These are phyloP conservation scores for Sebastes iracundus DNA, from an alignment of 2,797 vertebrate species.

Conservation along the genomic window DNA sequence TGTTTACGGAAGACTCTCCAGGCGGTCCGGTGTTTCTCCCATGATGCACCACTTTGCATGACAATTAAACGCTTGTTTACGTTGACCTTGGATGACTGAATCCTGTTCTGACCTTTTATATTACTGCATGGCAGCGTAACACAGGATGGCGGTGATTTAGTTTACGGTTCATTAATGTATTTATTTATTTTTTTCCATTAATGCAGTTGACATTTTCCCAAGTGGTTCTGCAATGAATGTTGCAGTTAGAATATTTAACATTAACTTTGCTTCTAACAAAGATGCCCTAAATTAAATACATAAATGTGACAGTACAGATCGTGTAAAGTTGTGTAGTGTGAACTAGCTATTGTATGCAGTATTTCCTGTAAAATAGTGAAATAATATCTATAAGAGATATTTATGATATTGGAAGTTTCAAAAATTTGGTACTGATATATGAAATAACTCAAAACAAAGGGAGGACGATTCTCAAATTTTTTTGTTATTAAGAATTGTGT, in stretches of 20 bases:
- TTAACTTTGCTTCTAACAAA: too few species aligned
- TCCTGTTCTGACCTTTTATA: not conserved
- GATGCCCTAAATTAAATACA: not conserved
- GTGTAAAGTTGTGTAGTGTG: too few species aligned
- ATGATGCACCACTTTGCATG: slow-evolving; percentile 23
- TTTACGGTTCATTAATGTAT: not conserved
- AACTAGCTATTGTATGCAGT: too few species aligned
- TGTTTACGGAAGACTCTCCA: slow-evolving; percentile 6
- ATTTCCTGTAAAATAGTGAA: too few species aligned
- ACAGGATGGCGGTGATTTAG: not conserved
- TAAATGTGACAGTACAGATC: not conserved
- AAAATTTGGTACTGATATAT: too few species aligned
- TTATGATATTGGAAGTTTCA: too few species aligned
- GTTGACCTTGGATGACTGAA: not conserved
- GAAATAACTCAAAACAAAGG: not conserved
- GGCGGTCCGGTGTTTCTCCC: not conserved
- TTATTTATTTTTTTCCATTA: too few species aligned
- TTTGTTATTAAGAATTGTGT: too few species aligned
- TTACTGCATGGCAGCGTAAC: not conserved
- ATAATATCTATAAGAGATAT: too few species aligned
- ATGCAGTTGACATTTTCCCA: not conserved
- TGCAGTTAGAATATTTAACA: not conserved
- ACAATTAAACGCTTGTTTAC: slow-evolving; percentile 1
- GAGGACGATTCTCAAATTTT: not conserved
- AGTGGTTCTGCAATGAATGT: not conserved